Conservation (phyloP, 2,888 invertebrate genomes). For the Odontocerum albicorne region DNA sequence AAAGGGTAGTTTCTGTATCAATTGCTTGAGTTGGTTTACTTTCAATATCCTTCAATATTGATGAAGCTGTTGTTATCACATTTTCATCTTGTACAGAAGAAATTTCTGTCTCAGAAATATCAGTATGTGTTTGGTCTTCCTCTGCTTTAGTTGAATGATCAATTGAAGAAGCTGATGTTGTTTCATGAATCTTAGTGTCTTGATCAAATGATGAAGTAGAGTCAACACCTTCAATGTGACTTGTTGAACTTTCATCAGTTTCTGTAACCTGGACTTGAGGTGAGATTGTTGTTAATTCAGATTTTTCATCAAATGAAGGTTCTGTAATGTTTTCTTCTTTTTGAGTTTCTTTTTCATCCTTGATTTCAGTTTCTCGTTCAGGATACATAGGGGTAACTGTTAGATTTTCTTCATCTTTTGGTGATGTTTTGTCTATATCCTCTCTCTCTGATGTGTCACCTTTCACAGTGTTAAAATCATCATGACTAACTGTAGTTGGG, state of each 20-base stretch:
- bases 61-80: conserved; percentile 1
- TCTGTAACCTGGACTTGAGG: too few species aligned
- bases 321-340: conserved; percentile 1
- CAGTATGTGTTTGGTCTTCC: conserved; percentile 8
- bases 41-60: too few species aligned
- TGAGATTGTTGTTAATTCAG: not conserved
- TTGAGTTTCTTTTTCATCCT: too few species aligned
- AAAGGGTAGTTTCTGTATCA: not conserved
- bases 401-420: not conserved
- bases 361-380: conserved; percentile 5
- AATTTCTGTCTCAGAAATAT: too few species aligned
- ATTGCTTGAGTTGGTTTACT: too few species aligned
- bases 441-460: too few species aligned
- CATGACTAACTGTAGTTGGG: not conserved
- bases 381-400: conserved; percentile 1
- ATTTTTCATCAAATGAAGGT: not conserved
- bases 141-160: conserved; percentile 17
- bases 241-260: too few species aligned
- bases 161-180: not conserved
- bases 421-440: too few species aligned
- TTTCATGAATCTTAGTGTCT: not conserved
- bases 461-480: conserved; percentile 2
- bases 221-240: too few species aligned
- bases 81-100: too few species aligned
- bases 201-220: too few species aligned